These are phyloP conservation scores for Ceramica pisi DNA, from an alignment of 2,888 invertebrate species.

Conservation along the genomic window DNA sequence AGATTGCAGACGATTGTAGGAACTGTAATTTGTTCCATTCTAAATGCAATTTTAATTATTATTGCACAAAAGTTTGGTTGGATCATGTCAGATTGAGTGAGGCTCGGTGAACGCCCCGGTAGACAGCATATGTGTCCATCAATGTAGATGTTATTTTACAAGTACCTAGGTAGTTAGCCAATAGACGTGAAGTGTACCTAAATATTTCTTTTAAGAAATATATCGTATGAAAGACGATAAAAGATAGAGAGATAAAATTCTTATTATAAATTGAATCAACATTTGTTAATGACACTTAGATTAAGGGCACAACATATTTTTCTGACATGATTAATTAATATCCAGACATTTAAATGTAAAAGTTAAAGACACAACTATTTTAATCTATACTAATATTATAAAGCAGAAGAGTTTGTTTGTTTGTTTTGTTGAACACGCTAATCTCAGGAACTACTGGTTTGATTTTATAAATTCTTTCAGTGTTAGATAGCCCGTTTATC, in stretches of 20 bases:
- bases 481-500: too few relatives aligned
- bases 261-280: not conserved
- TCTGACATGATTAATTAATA: not conserved
- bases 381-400: too few relatives aligned
- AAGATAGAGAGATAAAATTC: too few relatives aligned
- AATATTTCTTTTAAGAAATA: not conserved
- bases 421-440: too few relatives aligned
- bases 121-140: not conserved
- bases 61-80: not conserved
- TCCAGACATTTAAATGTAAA: not conserved
- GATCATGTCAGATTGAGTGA: not conserved
- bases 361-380: too few relatives aligned
- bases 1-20: constrained; percentile 10
- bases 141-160: not conserved
- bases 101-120: too few relatives aligned
- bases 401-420: too few relatives aligned
- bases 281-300: not conserved
- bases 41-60: constrained; percentile 38
- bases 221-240: too few relatives aligned
- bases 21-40: constrained; percentile 43
- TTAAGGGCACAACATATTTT: not conserved
- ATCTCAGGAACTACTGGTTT: too few relatives aligned
- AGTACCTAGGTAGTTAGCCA: not conserved
- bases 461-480: too few relatives aligned
- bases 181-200: not conserved